phyloP scores from a whole-genome alignment of 2,113 vertebrate genomes.

The Paraplagusia blochii region DNA sequence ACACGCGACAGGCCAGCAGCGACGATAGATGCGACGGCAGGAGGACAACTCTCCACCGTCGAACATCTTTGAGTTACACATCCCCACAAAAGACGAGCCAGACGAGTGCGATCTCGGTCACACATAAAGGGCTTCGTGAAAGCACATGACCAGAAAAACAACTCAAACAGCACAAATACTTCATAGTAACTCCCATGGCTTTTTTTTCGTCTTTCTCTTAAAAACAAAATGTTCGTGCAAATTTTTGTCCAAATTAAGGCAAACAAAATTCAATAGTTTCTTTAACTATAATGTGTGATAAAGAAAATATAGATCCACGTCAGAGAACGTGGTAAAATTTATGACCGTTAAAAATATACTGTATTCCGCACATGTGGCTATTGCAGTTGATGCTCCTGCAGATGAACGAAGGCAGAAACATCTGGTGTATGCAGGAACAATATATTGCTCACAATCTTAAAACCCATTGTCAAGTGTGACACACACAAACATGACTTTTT shows the following conservation, averaged over 20 bases:
- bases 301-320: constrained; percentile 16
- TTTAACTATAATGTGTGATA: constrained; percentile 24
- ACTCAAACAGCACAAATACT: constrained; percentile 40
- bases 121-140: constrained; percentile 18
- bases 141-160: constrained; percentile 32
- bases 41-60: constrained; percentile 1
- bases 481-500: neutral
- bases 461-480: constrained; percentile 41
- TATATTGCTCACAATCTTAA: constrained; percentile 64
- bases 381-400: constrained; percentile 51
- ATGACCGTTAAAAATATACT: constrained; percentile 41
- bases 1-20: constrained; percentile 44
- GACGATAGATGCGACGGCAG: constrained; percentile 6
- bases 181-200: constrained; percentile 62
- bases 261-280: constrained; percentile 30
- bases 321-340: constrained; percentile 30
- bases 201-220: constrained; percentile 29
- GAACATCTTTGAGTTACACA: constrained; percentile 22
- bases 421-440: constrained; percentile 36
- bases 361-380: constrained; percentile 41
- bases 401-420: constrained; percentile 40
- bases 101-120: constrained; percentile 1
- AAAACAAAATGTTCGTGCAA: constrained; percentile 40
- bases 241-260: constrained; percentile 52
- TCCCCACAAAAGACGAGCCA: constrained; percentile 13